phyloP scores from a whole-genome alignment of 2,888 invertebrate species.

The Tubulanus polymorphus region DNA sequence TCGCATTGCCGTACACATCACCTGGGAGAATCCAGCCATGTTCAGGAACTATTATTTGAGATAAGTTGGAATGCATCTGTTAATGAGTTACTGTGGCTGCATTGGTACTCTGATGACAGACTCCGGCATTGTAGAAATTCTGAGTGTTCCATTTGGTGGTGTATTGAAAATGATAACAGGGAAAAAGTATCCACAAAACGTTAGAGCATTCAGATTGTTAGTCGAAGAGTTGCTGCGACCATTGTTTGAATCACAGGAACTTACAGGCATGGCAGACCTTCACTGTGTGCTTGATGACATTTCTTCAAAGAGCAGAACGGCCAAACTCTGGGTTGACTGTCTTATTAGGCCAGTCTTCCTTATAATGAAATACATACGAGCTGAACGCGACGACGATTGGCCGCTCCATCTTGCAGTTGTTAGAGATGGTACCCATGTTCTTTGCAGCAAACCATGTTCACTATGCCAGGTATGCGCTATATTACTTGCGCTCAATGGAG shows the following conservation, averaged over 20 bases:
- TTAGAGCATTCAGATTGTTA: background rate
- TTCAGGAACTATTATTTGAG: constrained; percentile 14
- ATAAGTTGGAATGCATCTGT: constrained; percentile 20
- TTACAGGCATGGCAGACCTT: too few species aligned
- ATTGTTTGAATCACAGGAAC: background rate
- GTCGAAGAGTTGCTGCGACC: background rate
- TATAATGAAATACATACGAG: constrained; percentile 12
- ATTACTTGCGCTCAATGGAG: constrained; percentile 23
- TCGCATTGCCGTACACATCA: constrained; percentile 11
- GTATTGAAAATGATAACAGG: constrained; percentile 7
- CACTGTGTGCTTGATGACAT: constrained; percentile 4
- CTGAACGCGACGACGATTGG: background rate
- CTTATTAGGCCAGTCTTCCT: constrained; percentile 1
- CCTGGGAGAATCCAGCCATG: constrained; percentile 13
- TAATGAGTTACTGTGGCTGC: constrained; percentile 19
- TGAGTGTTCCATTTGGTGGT: constrained; percentile 15
- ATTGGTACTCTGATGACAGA: constrained; percentile 17
- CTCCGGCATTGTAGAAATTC: constrained; percentile 14
- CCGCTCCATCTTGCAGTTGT: constrained; percentile 20
- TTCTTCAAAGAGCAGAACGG: background rate
- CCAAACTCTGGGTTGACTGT: background rate
- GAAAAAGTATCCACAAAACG: background rate
- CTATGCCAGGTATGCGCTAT: constrained; percentile 24
- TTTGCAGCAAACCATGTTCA: constrained; percentile 25
- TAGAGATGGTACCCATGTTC: constrained; percentile 23